phyloP scores from a whole-genome alignment of 2,113 vertebrate species.

The Larimichthys crocea region DNA sequence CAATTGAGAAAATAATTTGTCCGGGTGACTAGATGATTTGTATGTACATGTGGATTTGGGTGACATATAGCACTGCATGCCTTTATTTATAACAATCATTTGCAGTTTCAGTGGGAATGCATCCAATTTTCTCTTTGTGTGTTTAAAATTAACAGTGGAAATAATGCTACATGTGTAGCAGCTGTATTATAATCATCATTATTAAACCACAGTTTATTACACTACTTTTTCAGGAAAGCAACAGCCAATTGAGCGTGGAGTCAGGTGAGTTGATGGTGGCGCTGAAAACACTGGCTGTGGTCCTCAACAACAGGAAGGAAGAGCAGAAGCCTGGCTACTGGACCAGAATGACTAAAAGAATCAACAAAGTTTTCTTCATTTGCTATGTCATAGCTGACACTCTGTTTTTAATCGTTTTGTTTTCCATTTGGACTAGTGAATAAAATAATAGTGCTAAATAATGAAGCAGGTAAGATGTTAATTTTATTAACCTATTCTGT shows the following conservation, averaged over 20 bases:
- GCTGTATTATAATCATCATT: background rate
- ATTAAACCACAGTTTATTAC: background rate
- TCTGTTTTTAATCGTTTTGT: constrained; percentile 22
- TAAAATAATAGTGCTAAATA: background rate
- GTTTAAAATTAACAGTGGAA: too few species aligned
- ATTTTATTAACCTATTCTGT: too few species aligned
- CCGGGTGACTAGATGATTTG: too few species aligned
- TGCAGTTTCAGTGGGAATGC: background rate
- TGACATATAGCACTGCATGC: too few species aligned
- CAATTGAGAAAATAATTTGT: too few species aligned
- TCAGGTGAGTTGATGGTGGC: background rate
- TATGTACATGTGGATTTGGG: too few species aligned
- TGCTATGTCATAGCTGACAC: background rate
- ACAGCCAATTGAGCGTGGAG: background rate
- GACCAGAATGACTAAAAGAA: constrained; percentile 7
- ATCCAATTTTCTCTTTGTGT: too few species aligned
- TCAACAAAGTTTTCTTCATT: constrained; percentile 55
- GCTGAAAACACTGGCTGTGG: constrained; percentile 1
- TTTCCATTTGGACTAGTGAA: background rate
- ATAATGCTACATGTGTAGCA: too few species aligned
- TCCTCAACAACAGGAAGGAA: constrained; percentile 2
- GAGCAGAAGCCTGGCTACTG: constrained; percentile 31
- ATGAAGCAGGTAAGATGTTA: too few species aligned
- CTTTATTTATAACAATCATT: background rate
- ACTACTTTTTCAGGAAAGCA: background rate